Base-by-base conservation (phyloP, 2,888 invertebrate species). In the Amphipyra tragopoginis region DNA sequence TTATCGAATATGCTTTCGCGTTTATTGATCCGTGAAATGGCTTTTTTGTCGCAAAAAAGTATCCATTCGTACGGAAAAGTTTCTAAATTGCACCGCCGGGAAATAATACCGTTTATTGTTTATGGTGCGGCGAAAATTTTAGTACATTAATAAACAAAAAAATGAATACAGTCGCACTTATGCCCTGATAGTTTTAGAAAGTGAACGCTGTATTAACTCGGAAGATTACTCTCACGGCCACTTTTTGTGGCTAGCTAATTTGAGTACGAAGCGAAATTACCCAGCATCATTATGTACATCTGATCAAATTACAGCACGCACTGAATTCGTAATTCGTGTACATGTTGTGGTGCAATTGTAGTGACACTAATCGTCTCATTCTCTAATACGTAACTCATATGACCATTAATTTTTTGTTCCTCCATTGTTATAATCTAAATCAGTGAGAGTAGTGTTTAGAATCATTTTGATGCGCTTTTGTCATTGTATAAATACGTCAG, bases 351-450 rank as follows among this genome's bases (percentile, higher is more conserved):
- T 69, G 82, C 86, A 86, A 90, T 90, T 83, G 78, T 77, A 81
- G 82, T 89, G 89, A 89, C 90, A 87, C 86, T 90, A 90, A 91
- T 91, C 83, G 85, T 67, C 73, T 65, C 72, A 75, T 79, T 81
- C 71, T 79, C 79, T 82, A 81, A 84, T 81, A 79, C 73, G 69
- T 73, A 75, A 78, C 77, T 75, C 76, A 75, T 83, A 79, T 78
- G 77, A 80, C 80, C 84, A 89, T 88, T 85, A 80, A 85, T 83
- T 90, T 86, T 87, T 89, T 84, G 82, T 79, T 77, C 67, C 61
- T 60, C 14, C 29, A 29, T 4, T 38, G n/a, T 26, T 15, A 34
- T 29, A 14, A n/a, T n/a, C 36, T 36, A 14, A 40, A 48, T 40
- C 42, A 45, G 58, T 65, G 57, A 72, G 77, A 80, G 70, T 72